These are phyloP conservation scores for Mythimna ferrago DNA, from an alignment of 2,888 invertebrate genomes.

Conservation along the genomic window DNA sequence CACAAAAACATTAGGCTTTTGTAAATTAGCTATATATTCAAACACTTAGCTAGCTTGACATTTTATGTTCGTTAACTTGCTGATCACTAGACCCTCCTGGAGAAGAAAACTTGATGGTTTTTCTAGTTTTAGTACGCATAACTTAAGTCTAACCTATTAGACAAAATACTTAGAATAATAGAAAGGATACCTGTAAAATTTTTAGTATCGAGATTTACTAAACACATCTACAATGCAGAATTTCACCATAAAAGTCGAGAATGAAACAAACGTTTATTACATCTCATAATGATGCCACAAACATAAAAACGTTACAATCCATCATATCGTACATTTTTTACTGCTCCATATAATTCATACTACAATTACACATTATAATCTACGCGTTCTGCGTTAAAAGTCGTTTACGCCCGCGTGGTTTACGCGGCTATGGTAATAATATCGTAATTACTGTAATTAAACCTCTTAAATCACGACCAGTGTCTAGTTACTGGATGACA, in stretches of 20 bases:
- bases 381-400: slow-evolving; percentile 49
- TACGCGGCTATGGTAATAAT: slow-evolving; percentile 56
- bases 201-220: not conserved
- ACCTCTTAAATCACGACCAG: slow-evolving; percentile 55
- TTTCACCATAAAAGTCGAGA: slow-evolving; percentile 17
- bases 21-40: not conserved
- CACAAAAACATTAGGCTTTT: not conserved
- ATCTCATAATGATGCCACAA: slow-evolving; percentile 19
- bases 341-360: slow-evolving; percentile 37
- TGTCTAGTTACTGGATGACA: slow-evolving; percentile 38
- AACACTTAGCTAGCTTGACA: not conserved
- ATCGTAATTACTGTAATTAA: slow-evolving; percentile 62
- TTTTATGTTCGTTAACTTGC: not conserved
- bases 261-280: slow-evolving; percentile 26
- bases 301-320: slow-evolving; percentile 41
- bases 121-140: not conserved
- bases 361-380: slow-evolving; percentile 54
- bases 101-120: not conserved
- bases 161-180: not conserved
- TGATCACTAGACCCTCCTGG: not conserved
- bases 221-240: not conserved
- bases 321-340: slow-evolving; percentile 46
- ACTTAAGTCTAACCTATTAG: not conserved
- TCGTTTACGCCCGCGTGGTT: slow-evolving; percentile 45
- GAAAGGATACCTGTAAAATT: not conserved